Evolutionary conservation across 2,797 vertebrate species (phyloP).

Genomic region (Novumbra hubbsi): DNA sequence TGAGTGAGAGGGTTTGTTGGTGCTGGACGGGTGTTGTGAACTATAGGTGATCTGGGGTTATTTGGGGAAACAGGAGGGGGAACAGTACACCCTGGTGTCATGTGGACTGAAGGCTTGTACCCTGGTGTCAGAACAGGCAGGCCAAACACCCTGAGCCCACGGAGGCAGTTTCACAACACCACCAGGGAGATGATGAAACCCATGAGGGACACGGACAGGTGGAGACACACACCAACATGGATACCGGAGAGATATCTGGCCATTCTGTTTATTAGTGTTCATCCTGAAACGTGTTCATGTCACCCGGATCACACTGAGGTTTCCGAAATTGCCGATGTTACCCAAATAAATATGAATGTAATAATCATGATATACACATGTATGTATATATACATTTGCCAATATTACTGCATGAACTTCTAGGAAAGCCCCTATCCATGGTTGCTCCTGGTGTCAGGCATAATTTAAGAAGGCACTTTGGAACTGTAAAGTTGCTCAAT

Average conservation of each 20-base stretch:
- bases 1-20: slow-evolving; percentile 13
- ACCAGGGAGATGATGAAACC: slow-evolving; percentile 73
- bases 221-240: slow-evolving; percentile 49
- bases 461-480: slow-evolving; percentile 51
- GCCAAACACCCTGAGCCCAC: not conserved
- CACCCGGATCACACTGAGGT: too few relatives aligned
- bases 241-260: not conserved
- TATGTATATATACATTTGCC: too few relatives aligned
- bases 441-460: slow-evolving; percentile 16
- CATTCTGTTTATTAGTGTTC: not conserved
- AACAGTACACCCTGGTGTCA: slow-evolving; percentile 67
- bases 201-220: slow-evolving; percentile 75
- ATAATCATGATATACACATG: too few relatives aligned
- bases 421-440: slow-evolving; percentile 41
- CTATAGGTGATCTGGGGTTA: slow-evolving; percentile 70
- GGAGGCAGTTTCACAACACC: slow-evolving; percentile 57
- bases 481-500: slow-evolving; percentile 42
- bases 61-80: slow-evolving; percentile 73
- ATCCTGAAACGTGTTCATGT: not conserved
- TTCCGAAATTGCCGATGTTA: too few relatives aligned
- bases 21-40: slow-evolving; percentile 37
- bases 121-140: slow-evolving; percentile 36
- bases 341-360: too few relatives aligned
- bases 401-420: slow-evolving; percentile 3
- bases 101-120: slow-evolving; percentile 49